A percentile compares a stretch with the other conserved stretches of the same genome.
Conservation (phyloP, 2,113 vertebrate species). For the Cnemophilus loriae region DNA sequence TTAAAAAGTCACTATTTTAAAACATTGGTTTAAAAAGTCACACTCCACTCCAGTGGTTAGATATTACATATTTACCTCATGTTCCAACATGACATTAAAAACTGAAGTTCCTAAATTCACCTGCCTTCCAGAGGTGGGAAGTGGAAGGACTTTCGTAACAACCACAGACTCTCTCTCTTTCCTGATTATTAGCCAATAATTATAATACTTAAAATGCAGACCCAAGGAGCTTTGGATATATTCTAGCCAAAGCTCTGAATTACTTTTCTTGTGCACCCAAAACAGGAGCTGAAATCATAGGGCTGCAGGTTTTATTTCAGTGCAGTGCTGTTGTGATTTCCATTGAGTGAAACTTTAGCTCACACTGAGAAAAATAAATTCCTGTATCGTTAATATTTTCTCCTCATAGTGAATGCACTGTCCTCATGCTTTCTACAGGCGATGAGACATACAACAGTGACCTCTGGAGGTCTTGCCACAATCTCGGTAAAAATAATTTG, state of each 20-base stretch:
- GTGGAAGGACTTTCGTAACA: background rate
- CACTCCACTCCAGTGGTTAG: background rate
- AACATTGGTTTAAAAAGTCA: background rate
- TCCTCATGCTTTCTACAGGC: background rate
- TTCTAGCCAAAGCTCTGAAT: background rate
- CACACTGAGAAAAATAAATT: conserved; percentile 13
- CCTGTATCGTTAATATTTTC: conserved; percentile 16
- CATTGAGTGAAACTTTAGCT: conserved; percentile 18
- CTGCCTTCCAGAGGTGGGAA: background rate
- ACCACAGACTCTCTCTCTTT: background rate
- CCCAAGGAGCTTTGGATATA: background rate
- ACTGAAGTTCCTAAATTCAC: background rate
- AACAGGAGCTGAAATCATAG: conserved; percentile 1
- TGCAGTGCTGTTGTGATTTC: conserved; percentile 2
- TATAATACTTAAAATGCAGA: background rate
- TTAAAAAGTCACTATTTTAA: background rate
- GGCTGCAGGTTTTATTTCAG: background rate
- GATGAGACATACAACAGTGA: background rate
- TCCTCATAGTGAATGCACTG: background rate
- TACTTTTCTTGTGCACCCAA: background rate
- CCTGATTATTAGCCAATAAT: background rate
- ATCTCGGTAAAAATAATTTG: background rate
- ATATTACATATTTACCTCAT: background rate
- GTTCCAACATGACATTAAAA: background rate
- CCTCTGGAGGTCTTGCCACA: conserved; percentile 14